A percentile compares a stretch with the other conserved stretches of the same genome.
Conservation (phyloP, 2,797 vertebrate genomes). For the Anniella stebbinsi region DNA sequence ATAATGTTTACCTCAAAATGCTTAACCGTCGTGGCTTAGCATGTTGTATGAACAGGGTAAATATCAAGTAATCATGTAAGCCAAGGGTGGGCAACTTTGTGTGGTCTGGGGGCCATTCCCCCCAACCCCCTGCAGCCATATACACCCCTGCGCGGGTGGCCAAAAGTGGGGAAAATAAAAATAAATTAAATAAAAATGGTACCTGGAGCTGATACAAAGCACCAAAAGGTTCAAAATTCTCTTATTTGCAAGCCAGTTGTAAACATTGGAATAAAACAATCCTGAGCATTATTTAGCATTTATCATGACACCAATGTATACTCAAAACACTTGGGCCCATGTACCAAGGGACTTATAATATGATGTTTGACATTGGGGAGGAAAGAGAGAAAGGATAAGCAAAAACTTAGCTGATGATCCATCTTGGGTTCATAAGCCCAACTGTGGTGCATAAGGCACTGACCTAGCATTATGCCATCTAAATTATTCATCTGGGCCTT, state of each 20-base stretch:
- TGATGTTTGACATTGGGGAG: neutral
- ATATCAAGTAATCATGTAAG: too few species aligned
- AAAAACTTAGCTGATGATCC: neutral
- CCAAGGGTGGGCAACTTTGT: too few species aligned
- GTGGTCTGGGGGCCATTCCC: neutral
- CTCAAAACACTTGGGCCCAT: neutral
- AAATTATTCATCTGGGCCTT: neutral
- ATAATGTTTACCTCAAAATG: too few species aligned
- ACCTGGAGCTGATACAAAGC: too few species aligned
- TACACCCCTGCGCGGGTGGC: too few species aligned
- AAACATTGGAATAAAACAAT: neutral
- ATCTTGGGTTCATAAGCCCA: neutral
- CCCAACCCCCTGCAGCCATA: too few species aligned
- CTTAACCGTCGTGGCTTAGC: too few species aligned
- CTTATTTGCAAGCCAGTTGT: neutral
- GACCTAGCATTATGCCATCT: slow-evolving; percentile 6
- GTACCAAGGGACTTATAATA: neutral
- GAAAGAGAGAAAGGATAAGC: neutral
- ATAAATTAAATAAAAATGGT: too few species aligned
- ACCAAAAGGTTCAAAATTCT: too few species aligned
- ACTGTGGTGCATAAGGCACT: neutral
- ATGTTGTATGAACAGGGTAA: too few species aligned
- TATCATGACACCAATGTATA: neutral
- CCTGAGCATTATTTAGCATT: neutral
- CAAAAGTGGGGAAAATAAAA: too few species aligned